These are phyloP conservation scores for Xyrauchen texanus DNA, from an alignment of 2,113 vertebrate genomes.

Conservation along the genomic window DNA sequence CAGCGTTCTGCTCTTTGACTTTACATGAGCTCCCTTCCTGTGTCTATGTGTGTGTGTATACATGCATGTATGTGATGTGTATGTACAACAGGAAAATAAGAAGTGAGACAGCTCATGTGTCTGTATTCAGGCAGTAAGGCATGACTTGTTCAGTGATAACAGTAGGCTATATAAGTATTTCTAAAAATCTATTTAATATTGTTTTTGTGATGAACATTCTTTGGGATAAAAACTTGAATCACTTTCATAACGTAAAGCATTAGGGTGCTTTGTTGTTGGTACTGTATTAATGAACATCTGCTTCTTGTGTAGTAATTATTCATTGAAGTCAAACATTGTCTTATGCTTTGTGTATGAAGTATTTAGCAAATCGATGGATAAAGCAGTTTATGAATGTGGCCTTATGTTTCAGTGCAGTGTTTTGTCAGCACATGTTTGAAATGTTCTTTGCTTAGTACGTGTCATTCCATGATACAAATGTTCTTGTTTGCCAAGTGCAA, in stretches of 20 bases:
- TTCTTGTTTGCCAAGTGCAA: not conserved
- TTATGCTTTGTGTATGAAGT: not conserved
- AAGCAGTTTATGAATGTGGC: not conserved
- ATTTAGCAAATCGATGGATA: not conserved
- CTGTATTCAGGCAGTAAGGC: too few species aligned
- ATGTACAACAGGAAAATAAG: not conserved
- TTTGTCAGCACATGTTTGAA: constrained; percentile 12
- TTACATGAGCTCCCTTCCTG: too few species aligned
- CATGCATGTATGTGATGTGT: not conserved
- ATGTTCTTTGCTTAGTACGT: constrained; percentile 6
- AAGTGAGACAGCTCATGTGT: too few species aligned
- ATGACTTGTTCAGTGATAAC: too few species aligned
- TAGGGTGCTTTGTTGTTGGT: constrained; percentile 18
- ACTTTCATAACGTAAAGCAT: constrained; percentile 13
- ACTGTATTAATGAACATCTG: constrained; percentile 7
- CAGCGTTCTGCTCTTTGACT: too few species aligned
- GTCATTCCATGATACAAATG: constrained; percentile 42
- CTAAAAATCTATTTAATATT: not conserved
- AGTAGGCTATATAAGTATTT: not conserved
- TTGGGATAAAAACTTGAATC: not conserved
- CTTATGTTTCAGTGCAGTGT: constrained; percentile 16
- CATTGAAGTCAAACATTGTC: not conserved
- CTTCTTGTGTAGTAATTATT: not conserved
- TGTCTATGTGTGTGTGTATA: too few species aligned
- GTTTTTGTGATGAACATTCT: not conserved